Base-by-base conservation (phyloP, 2,888 invertebrate species). In the Helobdella robusta region DNA sequence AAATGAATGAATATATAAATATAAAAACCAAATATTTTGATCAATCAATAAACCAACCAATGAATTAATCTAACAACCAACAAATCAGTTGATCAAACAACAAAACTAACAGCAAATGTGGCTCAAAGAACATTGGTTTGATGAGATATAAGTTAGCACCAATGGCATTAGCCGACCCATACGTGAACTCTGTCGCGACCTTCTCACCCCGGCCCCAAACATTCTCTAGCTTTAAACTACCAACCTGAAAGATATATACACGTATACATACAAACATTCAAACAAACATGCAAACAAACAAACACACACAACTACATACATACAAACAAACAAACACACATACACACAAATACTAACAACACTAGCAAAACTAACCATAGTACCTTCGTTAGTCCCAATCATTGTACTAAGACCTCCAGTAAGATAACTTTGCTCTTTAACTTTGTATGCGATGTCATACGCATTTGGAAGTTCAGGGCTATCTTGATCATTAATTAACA, bases 361-460 rank as follows among this genome's bases (percentile, higher is more conserved):
- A n/a, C n/a, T 8, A 28, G n/a, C 8, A n/a, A 6, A 6, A 70
- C 75, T 79, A 28, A 87, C 85, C 35, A 93, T 77, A 28, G 89
- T 88, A 1, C 91, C 93, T 77, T 94, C 92, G 77, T 93, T 92
- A 76, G 91, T 89, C 18, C 91, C 91, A 68, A 93, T 86, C 71
- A 88, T 85, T 0, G 92, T 91, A 74, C 87, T 89, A 44, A 92
- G 84, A 0, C 89, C 88, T 23, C 92, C 94, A 64, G 87, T 85
- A 28, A 92, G 77, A n/a, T 89, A 82, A 20, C 87, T 86, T 71
- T 87, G 77, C 80, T 97, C 95, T 64, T 84, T 84, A 48, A 93
- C 93, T 71, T 86, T 85, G 76, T 92, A 92, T 25, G 89, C 89
- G 44, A 93, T 86, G 85, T 89, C 80, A 59, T 78, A 78, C 23